Evolutionary conservation across 2,113 vertebrate genomes (phyloP).

Genomic region (Sylvia atricapilla): DNA sequence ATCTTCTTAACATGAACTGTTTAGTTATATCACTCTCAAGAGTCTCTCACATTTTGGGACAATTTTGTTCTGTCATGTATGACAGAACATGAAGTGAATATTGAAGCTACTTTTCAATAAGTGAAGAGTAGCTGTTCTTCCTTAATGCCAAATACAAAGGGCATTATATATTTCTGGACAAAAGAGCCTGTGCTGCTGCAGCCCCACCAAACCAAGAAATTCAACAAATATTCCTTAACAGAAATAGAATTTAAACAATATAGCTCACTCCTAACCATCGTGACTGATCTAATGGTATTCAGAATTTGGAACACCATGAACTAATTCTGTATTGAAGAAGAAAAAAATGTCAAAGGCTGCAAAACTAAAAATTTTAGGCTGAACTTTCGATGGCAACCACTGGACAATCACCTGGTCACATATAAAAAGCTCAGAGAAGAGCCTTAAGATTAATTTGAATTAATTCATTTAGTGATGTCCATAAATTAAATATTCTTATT

Average conservation of each 20-base stretch:
- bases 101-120: too few species aligned
- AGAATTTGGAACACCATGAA: not conserved
- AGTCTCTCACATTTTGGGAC: not conserved
- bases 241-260: not conserved
- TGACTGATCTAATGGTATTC: not conserved
- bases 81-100: too few species aligned
- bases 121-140: not conserved
- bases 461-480: not conserved
- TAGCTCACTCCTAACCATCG: not conserved
- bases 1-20: not conserved
- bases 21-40: not conserved
- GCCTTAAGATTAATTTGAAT: constrained; percentile 7
- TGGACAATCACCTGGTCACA: not conserved
- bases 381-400: not conserved
- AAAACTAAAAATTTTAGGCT: not conserved
- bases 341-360: not conserved
- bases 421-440: not conserved
- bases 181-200: not conserved
- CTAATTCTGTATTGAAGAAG: not conserved
- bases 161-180: not conserved
- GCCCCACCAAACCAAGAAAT: not conserved
- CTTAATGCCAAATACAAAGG: not conserved
- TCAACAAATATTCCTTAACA: not conserved
- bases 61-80: not conserved
- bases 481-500: constrained; percentile 33